phyloP scores from a whole-genome alignment of 2,888 invertebrate species.

The Troglohyphantes excavatus region DNA sequence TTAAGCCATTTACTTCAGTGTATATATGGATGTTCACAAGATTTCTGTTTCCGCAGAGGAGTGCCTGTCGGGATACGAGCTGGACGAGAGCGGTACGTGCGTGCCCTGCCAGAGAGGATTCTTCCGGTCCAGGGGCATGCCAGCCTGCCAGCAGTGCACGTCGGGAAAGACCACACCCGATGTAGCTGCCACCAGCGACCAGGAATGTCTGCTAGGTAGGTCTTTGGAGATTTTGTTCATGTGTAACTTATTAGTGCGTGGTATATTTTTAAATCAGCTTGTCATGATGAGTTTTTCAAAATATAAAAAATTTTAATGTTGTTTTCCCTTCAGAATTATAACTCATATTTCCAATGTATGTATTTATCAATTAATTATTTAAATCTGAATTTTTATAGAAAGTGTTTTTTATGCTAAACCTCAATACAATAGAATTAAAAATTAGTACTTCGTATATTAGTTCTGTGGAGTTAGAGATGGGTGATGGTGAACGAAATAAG shows the following conservation, averaged over 20 bases:
- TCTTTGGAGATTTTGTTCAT: background rate
- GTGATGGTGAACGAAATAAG: no score
- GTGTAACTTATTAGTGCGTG: background rate
- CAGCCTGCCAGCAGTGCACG: slow-evolving; percentile 91
- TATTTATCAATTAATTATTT: no score
- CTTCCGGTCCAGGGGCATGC: slow-evolving; percentile 92
- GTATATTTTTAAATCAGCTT: background rate
- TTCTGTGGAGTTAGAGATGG: no score
- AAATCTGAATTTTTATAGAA: no score
- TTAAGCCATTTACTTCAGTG: no score
- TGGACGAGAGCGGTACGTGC: slow-evolving; percentile 91
- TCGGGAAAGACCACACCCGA: slow-evolving; percentile 94
- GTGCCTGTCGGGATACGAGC: slow-evolving; percentile 85
- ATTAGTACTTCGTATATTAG: no score
- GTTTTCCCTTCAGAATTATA: no score
- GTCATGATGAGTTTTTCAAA: slow-evolving; percentile 18
- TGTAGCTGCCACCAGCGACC: slow-evolving; percentile 90
- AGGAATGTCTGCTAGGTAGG: slow-evolving; percentile 94
- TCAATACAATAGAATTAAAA: no score
- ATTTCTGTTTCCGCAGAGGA: slow-evolving; percentile 86
- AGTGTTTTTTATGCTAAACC: no score
- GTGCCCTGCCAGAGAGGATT: slow-evolving; percentile 95
- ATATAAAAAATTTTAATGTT: no score
- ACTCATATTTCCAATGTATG: no score
- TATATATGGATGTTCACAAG: no score